Evolutionary conservation across 2,797 vertebrate genomes (phyloP).

Genomic region (Fringilla coelebs): DNA sequence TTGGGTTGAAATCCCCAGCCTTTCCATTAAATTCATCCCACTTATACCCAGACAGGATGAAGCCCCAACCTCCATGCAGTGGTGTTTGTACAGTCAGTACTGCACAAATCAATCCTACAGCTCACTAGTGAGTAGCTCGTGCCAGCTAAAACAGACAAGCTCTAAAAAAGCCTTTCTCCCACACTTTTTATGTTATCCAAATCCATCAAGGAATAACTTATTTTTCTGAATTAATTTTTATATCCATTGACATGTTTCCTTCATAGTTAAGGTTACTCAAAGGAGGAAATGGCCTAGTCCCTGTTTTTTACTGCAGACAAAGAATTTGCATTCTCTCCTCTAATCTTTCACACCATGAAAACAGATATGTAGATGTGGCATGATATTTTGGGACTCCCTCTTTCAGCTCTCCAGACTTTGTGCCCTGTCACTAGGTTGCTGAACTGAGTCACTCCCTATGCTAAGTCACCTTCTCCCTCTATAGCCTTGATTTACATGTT

Average conservation of each 20-base stretch:
- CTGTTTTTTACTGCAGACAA: neutral
- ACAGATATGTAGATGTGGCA: neutral
- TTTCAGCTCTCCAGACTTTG: neutral
- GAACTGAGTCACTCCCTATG: neutral
- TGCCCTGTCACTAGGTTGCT: neutral
- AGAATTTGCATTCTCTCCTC: neutral
- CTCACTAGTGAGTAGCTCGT: neutral
- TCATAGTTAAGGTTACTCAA: neutral
- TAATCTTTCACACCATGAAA: neutral
- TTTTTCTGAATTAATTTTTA: constrained; percentile 3
- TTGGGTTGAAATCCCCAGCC: neutral
- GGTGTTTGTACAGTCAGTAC: neutral
- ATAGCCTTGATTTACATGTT: neutral
- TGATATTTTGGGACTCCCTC: neutral
- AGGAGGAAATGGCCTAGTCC: neutral
- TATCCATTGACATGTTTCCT: neutral
- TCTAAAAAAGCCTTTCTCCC: neutral
- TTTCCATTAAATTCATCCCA: neutral
- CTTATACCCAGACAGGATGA: neutral
- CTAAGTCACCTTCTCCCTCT: neutral
- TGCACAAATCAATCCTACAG: neutral
- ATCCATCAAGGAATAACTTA: neutral
- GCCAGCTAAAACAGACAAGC: neutral
- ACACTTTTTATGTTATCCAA: neutral
- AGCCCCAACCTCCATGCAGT: neutral